These are phyloP conservation scores for Oryctes rhinoceros DNA, from an alignment of 1,140 invertebrate species.

Conservation along the genomic window DNA sequence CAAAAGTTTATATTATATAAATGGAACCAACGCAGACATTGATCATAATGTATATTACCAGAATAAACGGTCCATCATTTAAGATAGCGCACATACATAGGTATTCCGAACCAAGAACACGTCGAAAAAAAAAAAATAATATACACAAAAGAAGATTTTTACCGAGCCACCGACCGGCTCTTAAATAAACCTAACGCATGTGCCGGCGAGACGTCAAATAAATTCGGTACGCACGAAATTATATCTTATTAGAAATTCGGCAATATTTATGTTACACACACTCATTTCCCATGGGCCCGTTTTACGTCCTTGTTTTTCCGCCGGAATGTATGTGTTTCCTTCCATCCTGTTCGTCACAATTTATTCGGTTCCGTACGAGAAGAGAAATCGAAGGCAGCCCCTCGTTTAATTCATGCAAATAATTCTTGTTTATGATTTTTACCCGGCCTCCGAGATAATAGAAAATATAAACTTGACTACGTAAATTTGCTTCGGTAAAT, in stretches of 20 bases:
- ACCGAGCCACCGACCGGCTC: not conserved
- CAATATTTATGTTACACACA: conserved; percentile 36
- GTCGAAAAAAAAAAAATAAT: conserved; percentile 1
- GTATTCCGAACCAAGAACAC: not conserved
- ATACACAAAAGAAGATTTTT: conserved; percentile 34
- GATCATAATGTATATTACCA: conserved; percentile 20
- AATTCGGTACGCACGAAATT: conserved; percentile 32
- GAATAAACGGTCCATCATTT: conserved; percentile 14
- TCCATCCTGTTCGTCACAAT: conserved; percentile 29
- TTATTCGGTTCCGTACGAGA: conserved; percentile 25
- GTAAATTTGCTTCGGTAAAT: not conserved
- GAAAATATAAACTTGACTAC: conserved; percentile 28
- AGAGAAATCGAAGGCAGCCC: conserved; percentile 28
- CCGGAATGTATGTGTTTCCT: conserved; percentile 29
- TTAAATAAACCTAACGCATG: conserved; percentile 36
- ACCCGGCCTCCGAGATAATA: conserved; percentile 23
- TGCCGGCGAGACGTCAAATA: conserved; percentile 33
- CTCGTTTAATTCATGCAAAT: conserved; percentile 35
- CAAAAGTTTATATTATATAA: not conserved
- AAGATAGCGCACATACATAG: not conserved
- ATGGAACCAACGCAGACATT: not conserved
- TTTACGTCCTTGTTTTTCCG: conserved; percentile 36
- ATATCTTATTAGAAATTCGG: conserved; percentile 37
- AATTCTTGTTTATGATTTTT: conserved; percentile 38
- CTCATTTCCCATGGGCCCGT: conserved; percentile 32